These are phyloP conservation scores for Amiota mariae DNA, from an alignment of 2,888 invertebrate genomes.

Conservation along the genomic window DNA sequence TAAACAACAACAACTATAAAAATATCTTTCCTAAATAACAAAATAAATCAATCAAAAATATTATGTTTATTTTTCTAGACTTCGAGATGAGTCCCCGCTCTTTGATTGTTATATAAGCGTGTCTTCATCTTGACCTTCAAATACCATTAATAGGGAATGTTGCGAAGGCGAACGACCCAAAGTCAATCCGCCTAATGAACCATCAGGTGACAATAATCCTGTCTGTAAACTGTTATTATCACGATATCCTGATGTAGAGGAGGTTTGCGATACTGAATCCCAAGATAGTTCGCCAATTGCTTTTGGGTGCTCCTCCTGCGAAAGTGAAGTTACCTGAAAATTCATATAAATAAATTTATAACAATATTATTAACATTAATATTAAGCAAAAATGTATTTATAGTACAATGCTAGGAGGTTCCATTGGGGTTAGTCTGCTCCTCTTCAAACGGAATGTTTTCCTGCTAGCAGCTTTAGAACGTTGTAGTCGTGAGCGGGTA, in stretches of 20 bases:
- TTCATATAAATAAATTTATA: not conserved
- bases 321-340: constrained; percentile 57
- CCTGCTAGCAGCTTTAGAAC: constrained; percentile 94
- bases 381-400: constrained; percentile 36
- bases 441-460: constrained; percentile 92
- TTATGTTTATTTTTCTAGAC: constrained; percentile 16
- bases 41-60: not conserved
- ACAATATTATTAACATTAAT: not conserved
- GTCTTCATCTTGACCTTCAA: constrained; percentile 89
- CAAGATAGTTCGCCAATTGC: constrained; percentile 81
- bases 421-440: constrained; percentile 79
- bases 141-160: constrained; percentile 83
- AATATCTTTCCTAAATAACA: not conserved
- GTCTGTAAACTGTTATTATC: constrained; percentile 79
- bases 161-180: constrained; percentile 82
- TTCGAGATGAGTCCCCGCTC: constrained; percentile 56
- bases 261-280: constrained; percentile 88
- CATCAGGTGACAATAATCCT: constrained; percentile 73
- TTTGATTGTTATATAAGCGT: constrained; percentile 82
- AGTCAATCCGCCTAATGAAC: constrained; percentile 80
- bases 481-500: constrained; percentile 82
- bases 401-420: constrained; percentile 76
- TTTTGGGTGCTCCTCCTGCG: constrained; percentile 61
- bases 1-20: constrained; percentile 21
- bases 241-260: constrained; percentile 88